Base-by-base conservation (phyloP, 2,888 invertebrate species). In the Candidula unifasciata region DNA sequence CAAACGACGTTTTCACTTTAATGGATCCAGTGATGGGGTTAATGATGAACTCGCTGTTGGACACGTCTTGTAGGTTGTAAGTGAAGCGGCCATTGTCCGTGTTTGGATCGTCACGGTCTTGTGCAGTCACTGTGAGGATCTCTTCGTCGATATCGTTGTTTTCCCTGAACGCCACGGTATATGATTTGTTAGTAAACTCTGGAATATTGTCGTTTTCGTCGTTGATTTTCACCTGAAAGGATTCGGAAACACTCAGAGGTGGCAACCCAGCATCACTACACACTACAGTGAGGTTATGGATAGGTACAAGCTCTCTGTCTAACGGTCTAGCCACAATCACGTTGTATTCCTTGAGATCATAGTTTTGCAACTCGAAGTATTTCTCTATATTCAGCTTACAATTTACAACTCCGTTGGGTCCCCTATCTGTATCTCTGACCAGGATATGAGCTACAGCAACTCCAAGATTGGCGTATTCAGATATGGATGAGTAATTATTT, bases 391-490 rank as follows among this genome's bases (percentile, higher is more conserved):
- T 74, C 57, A 89, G 78, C 52, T 76, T 82, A 78, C 93, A 93
- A 27, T 84, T 78, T 71, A 98, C 96, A 92, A 96, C 95, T 0
- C 98, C 98, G 93, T 97, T 97, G 33, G 96, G 95, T 0, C 97
- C 98, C 79, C 94, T 94, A 93, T 99, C 98, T 80, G 95, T 95
- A 93, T 98, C 98, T 21, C 95, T 95, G 1, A 97, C 97, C 86
- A 96, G 95, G 0, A 98, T 96, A 84, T 98, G 97, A 8, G 98
- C 98, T 8, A 93, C 92, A 33, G 89, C 90, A 2, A 89, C 88
- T 35, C 89, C 98, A 10, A 96, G 95, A 0, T 97, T 96, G 90
- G 97, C 96, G 93, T 98, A 98, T 94, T 98, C 98, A 88, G 96
- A 96, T 54, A 85, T 85, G 69, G 85, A 85, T 16, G 86, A 85